Percentiles rank a stretch among this genome's conserved stretches.
Conservation (phyloP, 2,888 invertebrate species). For the Stenolophus ochropezus region DNA sequence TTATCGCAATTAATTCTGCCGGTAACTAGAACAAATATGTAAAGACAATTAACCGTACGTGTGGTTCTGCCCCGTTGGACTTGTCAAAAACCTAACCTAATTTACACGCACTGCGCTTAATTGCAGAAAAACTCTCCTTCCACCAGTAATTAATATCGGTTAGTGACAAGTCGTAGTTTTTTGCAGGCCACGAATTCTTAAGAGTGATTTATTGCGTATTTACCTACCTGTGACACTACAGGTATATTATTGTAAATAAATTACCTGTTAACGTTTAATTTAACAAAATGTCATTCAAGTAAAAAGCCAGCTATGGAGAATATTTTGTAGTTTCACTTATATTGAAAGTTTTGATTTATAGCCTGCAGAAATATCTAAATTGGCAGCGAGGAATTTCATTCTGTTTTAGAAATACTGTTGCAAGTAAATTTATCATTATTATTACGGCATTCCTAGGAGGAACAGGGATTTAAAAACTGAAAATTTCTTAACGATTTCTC, state of each 20-base stretch:
- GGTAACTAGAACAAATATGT: conserved; percentile 18
- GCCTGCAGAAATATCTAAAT: too few species aligned
- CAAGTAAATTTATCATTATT: too few species aligned
- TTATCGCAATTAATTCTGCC: conserved; percentile 15
- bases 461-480: too few species aligned
- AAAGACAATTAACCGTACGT: conserved; percentile 5
- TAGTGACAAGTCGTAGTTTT: background rate
- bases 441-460: too few species aligned
- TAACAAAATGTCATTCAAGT: background rate
- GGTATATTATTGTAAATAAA: background rate
- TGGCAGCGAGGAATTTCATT: too few species aligned
- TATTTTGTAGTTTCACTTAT: background rate
- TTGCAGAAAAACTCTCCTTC: background rate
- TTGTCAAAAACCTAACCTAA: background rate
- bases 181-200: background rate
- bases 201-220: background rate
- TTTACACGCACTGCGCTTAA: background rate
- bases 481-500: too few species aligned
- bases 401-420: too few species aligned
- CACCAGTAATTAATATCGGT: background rate
- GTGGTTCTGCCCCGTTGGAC: background rate
- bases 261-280: background rate
- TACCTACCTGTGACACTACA: background rate
- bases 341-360: background rate
- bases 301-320: background rate